Evolutionary conservation across 2,797 vertebrate genomes (phyloP).

Genomic region (Aplochiton taeniatus): DNA sequence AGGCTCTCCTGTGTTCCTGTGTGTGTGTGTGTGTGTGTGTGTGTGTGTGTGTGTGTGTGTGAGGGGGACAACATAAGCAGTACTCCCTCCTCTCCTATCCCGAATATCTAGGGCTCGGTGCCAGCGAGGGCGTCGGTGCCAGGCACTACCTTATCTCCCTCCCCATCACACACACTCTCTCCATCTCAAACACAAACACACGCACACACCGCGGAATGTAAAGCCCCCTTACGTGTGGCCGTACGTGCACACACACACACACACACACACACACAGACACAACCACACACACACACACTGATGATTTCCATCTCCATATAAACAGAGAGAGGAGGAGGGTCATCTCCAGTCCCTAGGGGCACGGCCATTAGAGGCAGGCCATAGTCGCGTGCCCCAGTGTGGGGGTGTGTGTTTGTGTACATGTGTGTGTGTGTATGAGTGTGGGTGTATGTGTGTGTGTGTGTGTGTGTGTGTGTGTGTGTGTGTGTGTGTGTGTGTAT

Average conservation of each 20-base stretch:
- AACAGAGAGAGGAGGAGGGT: slow-evolving; percentile 90
- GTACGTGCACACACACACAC: no score
- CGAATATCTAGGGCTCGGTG: slow-evolving; percentile 68
- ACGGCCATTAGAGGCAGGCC: slow-evolving; percentile 77
- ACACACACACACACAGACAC: not conserved
- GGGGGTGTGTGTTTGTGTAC: not conserved
- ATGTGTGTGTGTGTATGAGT: slow-evolving; percentile 5
- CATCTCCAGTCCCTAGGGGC: slow-evolving; percentile 73
- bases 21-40: slow-evolving; percentile 18
- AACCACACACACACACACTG: slow-evolving; percentile 22
- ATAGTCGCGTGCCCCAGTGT: slow-evolving; percentile 67
- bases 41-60: slow-evolving; percentile 21
- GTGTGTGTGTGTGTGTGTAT: slow-evolving; percentile 5
- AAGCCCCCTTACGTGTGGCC: no score
- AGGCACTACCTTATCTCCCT: slow-evolving; percentile 83
- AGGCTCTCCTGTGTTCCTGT: not conserved
- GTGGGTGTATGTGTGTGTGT: not conserved
- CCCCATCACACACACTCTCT: slow-evolving; percentile 57
- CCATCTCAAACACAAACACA: slow-evolving; percentile 33
- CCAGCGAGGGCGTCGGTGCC: slow-evolving; percentile 78
- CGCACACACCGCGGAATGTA: slow-evolving; percentile 1
- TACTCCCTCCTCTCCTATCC: slow-evolving; percentile 50
- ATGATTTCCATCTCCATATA: slow-evolving; percentile 85
- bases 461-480: no score
- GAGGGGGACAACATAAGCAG: slow-evolving; percentile 26